Evolutionary conservation across 2,113 vertebrate species (phyloP).

Genomic region (Microtus pennsylvanicus): DNA sequence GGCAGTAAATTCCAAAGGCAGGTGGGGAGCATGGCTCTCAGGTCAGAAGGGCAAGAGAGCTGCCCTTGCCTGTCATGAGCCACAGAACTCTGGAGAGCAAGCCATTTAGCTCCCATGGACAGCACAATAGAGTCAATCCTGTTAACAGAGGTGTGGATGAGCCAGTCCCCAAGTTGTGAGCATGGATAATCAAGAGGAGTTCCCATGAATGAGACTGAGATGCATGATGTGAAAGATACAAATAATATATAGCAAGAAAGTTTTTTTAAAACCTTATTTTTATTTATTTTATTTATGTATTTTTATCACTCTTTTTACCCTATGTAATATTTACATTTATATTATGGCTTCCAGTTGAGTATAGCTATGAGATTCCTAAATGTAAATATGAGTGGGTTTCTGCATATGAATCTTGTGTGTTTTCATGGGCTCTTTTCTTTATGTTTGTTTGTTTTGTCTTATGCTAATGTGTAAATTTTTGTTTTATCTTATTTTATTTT

Average conservation of each 20-base stretch:
- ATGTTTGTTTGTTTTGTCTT: neutral
- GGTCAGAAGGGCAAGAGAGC: neutral
- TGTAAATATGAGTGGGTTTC: neutral
- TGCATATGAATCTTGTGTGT: neutral
- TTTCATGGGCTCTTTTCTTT: neutral
- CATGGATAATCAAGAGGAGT: neutral
- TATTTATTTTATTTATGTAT: neutral
- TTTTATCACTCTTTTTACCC: neutral
- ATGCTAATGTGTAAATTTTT: neutral
- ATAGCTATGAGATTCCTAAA: neutral
- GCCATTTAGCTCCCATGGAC: neutral
- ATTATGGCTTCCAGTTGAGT: neutral
- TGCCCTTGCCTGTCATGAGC: neutral
- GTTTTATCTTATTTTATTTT: neutral
- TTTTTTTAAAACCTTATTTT: neutral
- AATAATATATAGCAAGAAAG: neutral
- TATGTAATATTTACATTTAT: neutral
- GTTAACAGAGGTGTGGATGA: neutral
- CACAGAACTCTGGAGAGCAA: neutral
- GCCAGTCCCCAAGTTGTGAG: neutral
- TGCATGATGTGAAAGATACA: neutral
- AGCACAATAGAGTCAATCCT: neutral
- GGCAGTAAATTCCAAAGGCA: neutral
- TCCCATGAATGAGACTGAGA: neutral
- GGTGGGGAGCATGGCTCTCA: neutral